Evolutionary conservation across 2,797 vertebrate genomes (phyloP).

Genomic region (Macropodus opercularis): DNA sequence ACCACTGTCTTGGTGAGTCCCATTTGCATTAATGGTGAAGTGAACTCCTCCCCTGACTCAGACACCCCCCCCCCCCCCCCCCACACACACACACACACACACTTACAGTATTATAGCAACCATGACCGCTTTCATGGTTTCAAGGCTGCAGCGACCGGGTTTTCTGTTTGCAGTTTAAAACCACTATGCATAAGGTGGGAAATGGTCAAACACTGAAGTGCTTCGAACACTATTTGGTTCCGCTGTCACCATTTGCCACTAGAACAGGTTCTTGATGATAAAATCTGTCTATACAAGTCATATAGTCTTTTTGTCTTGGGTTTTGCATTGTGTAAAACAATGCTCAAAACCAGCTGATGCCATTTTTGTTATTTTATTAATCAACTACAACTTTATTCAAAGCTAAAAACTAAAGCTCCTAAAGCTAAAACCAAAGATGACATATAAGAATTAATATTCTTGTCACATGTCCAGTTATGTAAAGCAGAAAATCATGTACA

Average conservation of each 20-base stretch:
- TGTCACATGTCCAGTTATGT: constrained; percentile 17
- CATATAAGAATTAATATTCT: constrained; percentile 18
- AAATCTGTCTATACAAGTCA: not conserved
- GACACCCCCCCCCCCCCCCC: not conserved
- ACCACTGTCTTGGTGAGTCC: constrained; percentile 44
- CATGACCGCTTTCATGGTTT: constrained; percentile 32
- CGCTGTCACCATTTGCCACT: constrained; percentile 25
- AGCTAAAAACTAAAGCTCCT: no score
- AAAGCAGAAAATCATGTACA: constrained; percentile 17
- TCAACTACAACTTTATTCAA: not conserved
- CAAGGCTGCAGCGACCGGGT: constrained; percentile 30
- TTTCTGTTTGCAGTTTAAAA: constrained; percentile 54
- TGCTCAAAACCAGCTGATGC: not conserved
- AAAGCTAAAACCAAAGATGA: not conserved
- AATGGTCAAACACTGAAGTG: constrained; percentile 29
- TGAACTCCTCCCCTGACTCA: constrained; percentile 17
- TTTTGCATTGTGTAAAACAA: not conserved
- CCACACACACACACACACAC: not conserved
- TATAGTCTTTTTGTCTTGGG: not conserved
- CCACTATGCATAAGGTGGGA: constrained; percentile 7
- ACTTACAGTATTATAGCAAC: constrained; percentile 27
- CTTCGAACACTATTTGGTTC: constrained; percentile 17
- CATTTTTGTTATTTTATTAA: no score
- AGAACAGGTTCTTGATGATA: not conserved
- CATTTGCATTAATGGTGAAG: constrained; percentile 61